Base-by-base conservation (phyloP, 2,113 vertebrate genomes). In the Aix galericulata region DNA sequence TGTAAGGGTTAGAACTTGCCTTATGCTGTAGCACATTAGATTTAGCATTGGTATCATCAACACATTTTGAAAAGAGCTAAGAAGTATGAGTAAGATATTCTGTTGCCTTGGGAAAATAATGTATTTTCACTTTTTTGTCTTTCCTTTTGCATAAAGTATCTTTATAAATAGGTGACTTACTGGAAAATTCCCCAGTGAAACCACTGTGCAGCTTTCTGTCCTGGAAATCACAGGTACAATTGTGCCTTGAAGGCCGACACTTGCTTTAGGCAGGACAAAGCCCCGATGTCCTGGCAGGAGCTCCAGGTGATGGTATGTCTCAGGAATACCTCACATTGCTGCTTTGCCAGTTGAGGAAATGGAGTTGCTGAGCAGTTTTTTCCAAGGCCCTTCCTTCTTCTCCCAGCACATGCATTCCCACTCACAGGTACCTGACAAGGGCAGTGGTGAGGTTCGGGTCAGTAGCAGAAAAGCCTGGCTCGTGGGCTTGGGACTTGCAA, bases 21-120 rank as follows among this genome's bases (percentile, higher is more conserved):
- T 94, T 76, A 53, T 89, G 89, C 91, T 18, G 2, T 89, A 85
- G 58, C 63, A 69, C 48, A 38, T 92, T 82, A 78, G 81, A 91
- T 93, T 92, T 86, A 96, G n/a, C 26, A 26, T 82, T 92, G 64
- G 25, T 72, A 78, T 82, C 86, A 92, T 80, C 80, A 78, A 81
- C 80, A 58, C 60, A 16, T 93, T 93, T 84, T 91, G 86, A 87
- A 89, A 86, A 92, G 48, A 91, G 34, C 62, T 86, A 64, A 84
- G 81, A 81, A 82, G 48, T 92, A 69, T 38, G 71, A 88, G 42
- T 82, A 84, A 84, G 48, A 60, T 76, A 50, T 69, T 86, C 58
- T 50, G 22, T 82, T 95, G 34, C 83, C 86, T 72, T 91, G 81
- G 42, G 68, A 75, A 80, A 92, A 86, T 11, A 86, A 88, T 71